Base-by-base conservation (phyloP, 2,113 vertebrate genomes). In the Stigmatopora argus region DNA sequence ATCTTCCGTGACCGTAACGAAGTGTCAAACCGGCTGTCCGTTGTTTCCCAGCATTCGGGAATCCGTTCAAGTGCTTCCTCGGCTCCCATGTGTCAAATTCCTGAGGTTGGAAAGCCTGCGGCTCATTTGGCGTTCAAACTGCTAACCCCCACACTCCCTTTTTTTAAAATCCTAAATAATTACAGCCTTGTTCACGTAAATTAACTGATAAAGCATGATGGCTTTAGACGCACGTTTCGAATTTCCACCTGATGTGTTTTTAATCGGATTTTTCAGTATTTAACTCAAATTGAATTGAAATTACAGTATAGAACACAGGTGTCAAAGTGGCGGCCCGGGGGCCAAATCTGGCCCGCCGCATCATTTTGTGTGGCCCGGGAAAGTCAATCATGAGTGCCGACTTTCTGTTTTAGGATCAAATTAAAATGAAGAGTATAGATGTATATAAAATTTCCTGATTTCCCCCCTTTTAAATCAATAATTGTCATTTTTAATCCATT, bases 81-180 rank as follows among this genome's bases (percentile, higher is more conserved):
- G 51, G 58, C 78, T 85, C 80, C 65, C 59, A 80, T 7, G 3
- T 79, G 67, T 82, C 69, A 84, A 77, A 89, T 90, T 91, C 86
- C 78, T 90, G 88, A 89, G 89, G 85, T 88, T 90, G 75, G 49
- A 79, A 87, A 75, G 84, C 86, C 88, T 91, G 85, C 72, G 87
- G 83, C 82, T 87, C 81, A 88, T 92, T 89, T 90, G 74, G 70
- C 67, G 85, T 85, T 86, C 78, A 81, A 74, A 76, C 78, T 81
- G 83, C 83, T 6, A 21, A 5, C 19, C 19, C 51, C 51, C 51
- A 9, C 19, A 4, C 52, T 21, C 21, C 12, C 78, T 41, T 41
- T 41, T 41, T 41, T 41, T 41, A 10, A 88, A 87, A 89, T 89
- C 85, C 79, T 75, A 79, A 21, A 86, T 88, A 90, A 89, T 92